phyloP scores from a whole-genome alignment of 1,140 invertebrate genomes.

The Matsumurasca onukii region DNA sequence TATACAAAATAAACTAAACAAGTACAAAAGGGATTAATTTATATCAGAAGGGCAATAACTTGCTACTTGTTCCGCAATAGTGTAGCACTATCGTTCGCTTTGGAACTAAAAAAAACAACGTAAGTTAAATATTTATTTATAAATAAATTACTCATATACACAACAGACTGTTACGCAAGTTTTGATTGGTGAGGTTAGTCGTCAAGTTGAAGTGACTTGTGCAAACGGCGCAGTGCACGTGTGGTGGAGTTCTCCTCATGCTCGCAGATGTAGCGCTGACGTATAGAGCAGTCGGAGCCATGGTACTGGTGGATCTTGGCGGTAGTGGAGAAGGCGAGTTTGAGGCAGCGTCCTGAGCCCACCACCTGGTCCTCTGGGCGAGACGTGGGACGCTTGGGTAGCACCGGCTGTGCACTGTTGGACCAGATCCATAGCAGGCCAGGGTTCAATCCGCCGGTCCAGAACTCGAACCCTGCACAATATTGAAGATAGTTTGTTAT shows the following conservation, averaged over 20 bases:
- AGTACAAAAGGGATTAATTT: too few relatives aligned
- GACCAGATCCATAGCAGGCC: slow-evolving; percentile 85
- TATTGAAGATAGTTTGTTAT: too few relatives aligned
- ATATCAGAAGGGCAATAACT: too few relatives aligned
- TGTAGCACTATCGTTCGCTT: background rate
- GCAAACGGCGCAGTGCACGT: slow-evolving; percentile 62
- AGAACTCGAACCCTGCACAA: slow-evolving; percentile 66
- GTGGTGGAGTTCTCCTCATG: slow-evolving; percentile 63
- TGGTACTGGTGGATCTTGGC: slow-evolving; percentile 62
- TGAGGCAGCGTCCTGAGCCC: slow-evolving; percentile 59
- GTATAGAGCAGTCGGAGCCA: slow-evolving; percentile 67
- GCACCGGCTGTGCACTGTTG: slow-evolving; percentile 70
- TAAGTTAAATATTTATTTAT: background rate
- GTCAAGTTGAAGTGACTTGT: slow-evolving; percentile 38
- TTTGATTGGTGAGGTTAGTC: background rate
- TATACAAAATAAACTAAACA: too few relatives aligned
- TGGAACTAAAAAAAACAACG: background rate
- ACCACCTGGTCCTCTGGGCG: slow-evolving; percentile 49
- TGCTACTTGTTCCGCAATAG: too few relatives aligned
- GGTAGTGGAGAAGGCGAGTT: slow-evolving; percentile 60
- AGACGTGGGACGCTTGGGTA: slow-evolving; percentile 50
- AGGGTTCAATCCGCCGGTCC: slow-evolving; percentile 80
- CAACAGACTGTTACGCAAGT: background rate
- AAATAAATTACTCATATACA: background rate
- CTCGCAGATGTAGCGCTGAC: slow-evolving; percentile 70